Base-by-base conservation (phyloP, 2,113 vertebrate genomes). In the Rhegmatorhina hoffmannsi region DNA sequence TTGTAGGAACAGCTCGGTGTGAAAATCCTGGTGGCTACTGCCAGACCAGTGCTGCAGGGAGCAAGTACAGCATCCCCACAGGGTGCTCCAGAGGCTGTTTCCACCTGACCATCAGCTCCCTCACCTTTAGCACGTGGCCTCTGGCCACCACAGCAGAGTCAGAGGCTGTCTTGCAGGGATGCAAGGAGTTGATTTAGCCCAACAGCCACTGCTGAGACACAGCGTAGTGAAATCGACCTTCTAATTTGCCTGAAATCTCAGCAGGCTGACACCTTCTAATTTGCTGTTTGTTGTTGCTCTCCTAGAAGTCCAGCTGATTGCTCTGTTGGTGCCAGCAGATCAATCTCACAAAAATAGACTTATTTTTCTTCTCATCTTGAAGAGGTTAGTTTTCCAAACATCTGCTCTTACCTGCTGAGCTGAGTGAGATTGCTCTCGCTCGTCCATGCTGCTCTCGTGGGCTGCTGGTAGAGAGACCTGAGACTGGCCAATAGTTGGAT, bases 301-400 rank as follows among this genome's bases (percentile, higher is more conserved):
- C 85, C 49, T 85, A 63, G 85, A 73, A 75, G 67, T 87, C 96
- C 94, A 92, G 80, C 96, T 94, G 94, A 95, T 87, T 9, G 28
- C 95, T 93, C 94, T 56, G 93, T 47, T 52, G 93, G 87, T 43
- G 68, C 69, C 78, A 38, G 55, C 88, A 88, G 91, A 95, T 91
- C 90, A 94, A 88, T 97, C 94, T 96, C 44, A 2, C 47, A 25
- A 56, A 83, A 95, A 95, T 8, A 94, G 90, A 64, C 31, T 86
- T 94, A 36, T 93, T 91, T 95, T 80, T 31, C 40, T 76, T 76
- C 78, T 90, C 55, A 23, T 78, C 66, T 68, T 44, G 60, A 95
- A 93, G 90, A 86, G 68, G 69, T 87, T 94, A n/a, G 63, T 85
- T 96, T 97, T 91, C 75, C 66, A 96, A 96, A 96, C 85, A 91